phyloP scores from a whole-genome alignment of 2,888 invertebrate species.

The Leptinotarsa rubiginosa region DNA sequence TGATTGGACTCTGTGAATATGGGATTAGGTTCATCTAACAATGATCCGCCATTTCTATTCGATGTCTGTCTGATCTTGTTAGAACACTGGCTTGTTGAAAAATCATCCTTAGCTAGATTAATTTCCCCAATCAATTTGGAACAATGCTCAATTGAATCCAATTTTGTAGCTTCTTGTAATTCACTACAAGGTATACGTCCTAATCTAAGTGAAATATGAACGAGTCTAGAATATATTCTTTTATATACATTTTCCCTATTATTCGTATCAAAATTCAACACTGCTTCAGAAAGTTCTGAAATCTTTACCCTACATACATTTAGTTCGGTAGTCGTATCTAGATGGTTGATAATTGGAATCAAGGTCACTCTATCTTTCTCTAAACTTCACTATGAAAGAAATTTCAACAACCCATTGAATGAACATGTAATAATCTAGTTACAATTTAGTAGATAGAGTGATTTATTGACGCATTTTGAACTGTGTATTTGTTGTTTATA shows the following conservation, averaged over 20 bases:
- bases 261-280: not conserved
- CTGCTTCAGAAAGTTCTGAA: not conserved
- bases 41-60: not conserved
- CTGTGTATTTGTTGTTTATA: no score
- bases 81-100: not conserved
- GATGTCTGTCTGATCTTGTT: no score
- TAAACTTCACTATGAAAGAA: no score
- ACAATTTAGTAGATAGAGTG: no score
- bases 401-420: no score
- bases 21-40: not conserved
- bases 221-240: constrained; percentile 9
- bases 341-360: not conserved
- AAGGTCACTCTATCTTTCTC: not conserved
- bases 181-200: not conserved
- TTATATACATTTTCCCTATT: constrained; percentile 28
- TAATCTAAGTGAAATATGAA: not conserved
- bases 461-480: no score
- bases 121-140: not conserved
- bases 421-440: no score
- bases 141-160: not conserved
- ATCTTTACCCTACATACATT: not conserved
- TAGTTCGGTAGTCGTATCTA: not conserved
- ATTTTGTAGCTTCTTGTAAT: not conserved
- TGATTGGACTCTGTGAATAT: no score
- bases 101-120: not conserved